Evolutionary conservation across 2,888 invertebrate genomes (phyloP).

Genomic region (Aproaerema taeniolella): DNA sequence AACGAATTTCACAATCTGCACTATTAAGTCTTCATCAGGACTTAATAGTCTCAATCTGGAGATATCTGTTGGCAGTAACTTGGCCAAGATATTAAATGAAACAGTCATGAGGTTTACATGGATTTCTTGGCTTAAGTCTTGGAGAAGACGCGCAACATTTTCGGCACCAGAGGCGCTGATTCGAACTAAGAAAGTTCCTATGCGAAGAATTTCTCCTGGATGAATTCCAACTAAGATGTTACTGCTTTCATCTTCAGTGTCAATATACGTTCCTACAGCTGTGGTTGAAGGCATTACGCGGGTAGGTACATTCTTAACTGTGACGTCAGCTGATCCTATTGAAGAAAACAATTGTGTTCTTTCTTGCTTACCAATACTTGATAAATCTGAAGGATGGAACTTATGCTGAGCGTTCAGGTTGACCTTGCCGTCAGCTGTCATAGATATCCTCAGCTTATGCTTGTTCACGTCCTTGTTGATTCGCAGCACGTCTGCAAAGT

Average conservation of each 20-base stretch:
- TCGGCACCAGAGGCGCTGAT: slow-evolving; percentile 56
- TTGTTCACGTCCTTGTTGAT: slow-evolving; percentile 74
- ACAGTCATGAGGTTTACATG: slow-evolving; percentile 60
- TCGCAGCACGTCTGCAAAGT: slow-evolving; percentile 70
- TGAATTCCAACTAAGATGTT: slow-evolving; percentile 48
- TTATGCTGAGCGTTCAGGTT: slow-evolving; percentile 62
- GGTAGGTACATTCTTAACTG: slow-evolving; percentile 46
- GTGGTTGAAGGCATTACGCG: slow-evolving; percentile 33
- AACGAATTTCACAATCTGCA: slow-evolving; percentile 59
- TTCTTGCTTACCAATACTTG: slow-evolving; percentile 43
- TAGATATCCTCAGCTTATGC: slow-evolving; percentile 65
- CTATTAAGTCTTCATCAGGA: slow-evolving; percentile 60
- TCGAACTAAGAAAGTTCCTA: slow-evolving; percentile 49
- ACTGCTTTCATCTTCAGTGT: slow-evolving; percentile 30
- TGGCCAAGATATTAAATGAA: slow-evolving; percentile 50
- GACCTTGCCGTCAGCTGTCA: slow-evolving; percentile 63
- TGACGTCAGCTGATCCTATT: slow-evolving; percentile 45
- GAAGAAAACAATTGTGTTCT: slow-evolving; percentile 48
- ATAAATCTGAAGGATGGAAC: slow-evolving; percentile 55
- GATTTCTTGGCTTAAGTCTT: slow-evolving; percentile 55
- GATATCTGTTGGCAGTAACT: slow-evolving; percentile 52
- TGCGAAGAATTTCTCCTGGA: slow-evolving; percentile 58
- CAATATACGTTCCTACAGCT: slow-evolving; percentile 33
- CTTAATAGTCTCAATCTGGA: slow-evolving; percentile 49
- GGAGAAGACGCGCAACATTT: slow-evolving; percentile 46